phyloP scores from a whole-genome alignment of 2,797 vertebrate species.

The Mus caroli region DNA sequence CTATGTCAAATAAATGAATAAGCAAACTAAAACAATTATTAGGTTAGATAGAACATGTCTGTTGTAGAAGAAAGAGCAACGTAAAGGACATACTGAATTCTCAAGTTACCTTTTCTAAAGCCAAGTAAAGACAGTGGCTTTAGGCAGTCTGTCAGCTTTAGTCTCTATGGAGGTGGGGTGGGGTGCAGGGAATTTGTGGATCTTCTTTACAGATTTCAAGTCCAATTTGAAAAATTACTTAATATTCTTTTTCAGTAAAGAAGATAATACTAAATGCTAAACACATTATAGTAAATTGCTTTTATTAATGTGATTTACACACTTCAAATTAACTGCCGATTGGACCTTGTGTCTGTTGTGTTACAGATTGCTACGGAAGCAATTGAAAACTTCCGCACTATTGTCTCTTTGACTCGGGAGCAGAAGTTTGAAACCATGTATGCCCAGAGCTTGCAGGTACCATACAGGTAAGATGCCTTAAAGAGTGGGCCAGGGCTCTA shows the following conservation, averaged over 20 bases:
- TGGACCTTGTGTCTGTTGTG: too few species aligned
- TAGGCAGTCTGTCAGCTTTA: not conserved
- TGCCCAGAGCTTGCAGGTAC: slow-evolving; percentile 91
- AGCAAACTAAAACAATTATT: not conserved
- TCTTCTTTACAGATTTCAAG: slow-evolving; percentile 39
- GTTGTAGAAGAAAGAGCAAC: not conserved
- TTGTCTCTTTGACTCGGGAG: slow-evolving; percentile 95
- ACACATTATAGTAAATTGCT: not conserved
- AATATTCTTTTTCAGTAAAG: not conserved
- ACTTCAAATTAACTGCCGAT: too few species aligned
- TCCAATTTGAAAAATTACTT: not conserved
- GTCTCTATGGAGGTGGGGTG: not conserved
- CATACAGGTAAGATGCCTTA: slow-evolving; percentile 92
- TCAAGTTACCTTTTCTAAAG: not conserved
- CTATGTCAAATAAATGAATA: not conserved
- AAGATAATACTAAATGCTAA: not conserved
- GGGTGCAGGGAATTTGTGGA: not conserved
- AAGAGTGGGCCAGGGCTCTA: not conserved
- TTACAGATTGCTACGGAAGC: slow-evolving; percentile 96
- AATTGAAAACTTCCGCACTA: slow-evolving; percentile 97
- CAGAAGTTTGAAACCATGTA: slow-evolving; percentile 94
- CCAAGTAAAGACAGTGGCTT: not conserved
- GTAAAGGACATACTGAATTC: not conserved
- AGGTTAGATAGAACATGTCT: slow-evolving; percentile 22
- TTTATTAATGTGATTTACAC: not conserved